Conservation (phyloP, 2,888 invertebrate genomes). For the Tipula helvola region DNA sequence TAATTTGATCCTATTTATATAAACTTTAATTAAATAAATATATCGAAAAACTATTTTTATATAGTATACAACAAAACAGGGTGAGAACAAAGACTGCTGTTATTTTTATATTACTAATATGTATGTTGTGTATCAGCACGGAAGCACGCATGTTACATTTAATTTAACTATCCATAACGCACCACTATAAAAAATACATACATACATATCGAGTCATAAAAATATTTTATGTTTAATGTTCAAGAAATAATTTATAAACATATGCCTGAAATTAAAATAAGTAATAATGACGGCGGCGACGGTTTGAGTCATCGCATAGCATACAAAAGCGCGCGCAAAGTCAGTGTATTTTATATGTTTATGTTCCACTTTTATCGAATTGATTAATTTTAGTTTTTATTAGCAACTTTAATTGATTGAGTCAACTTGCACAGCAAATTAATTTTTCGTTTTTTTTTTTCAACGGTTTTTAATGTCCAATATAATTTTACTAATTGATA, state of each 20-base stretch:
- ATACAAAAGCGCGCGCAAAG: neutral
- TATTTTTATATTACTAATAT: neutral
- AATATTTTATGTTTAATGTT: neutral
- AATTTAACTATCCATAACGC: conserved; percentile 4
- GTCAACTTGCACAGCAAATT: neutral
- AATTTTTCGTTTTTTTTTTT: neutral
- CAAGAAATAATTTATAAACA: neutral
- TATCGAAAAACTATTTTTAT: neutral
- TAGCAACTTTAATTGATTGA: neutral
- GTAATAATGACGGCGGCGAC: neutral
- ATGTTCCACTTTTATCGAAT: neutral
- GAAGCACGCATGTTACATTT: neutral
- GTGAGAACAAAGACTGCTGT: neutral
- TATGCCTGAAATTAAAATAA: neutral
- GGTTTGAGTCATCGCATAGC: neutral
- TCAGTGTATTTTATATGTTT: neutral
- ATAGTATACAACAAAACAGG: neutral
- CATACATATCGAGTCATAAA: neutral
- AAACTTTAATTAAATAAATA: neutral
- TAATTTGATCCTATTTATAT: neutral
- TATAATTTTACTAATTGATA: neutral
- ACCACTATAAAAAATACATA: neutral
- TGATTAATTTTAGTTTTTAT: neutral
- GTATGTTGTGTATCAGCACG: neutral
- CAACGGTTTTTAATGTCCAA: neutral